Base-by-base conservation (phyloP, 2,797 vertebrate genomes). In the Melopsittacus undulatus region DNA sequence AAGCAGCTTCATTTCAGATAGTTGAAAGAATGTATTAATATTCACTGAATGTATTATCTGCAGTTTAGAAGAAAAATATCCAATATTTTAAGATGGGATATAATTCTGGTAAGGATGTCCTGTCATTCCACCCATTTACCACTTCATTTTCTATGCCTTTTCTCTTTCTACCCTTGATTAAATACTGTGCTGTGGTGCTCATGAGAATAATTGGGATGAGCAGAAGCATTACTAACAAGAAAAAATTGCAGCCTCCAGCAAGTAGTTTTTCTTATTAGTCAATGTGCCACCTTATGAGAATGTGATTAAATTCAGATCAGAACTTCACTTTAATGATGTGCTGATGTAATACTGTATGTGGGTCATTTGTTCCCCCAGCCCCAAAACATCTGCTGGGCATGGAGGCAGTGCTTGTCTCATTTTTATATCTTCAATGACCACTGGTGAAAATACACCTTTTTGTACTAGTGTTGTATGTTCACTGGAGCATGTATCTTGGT, bases 151-250 rank as follows among this genome's bases (percentile, higher is more conserved):
- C 75, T 94, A 64, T 97, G 97, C 89, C n/a, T 52, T 96, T 96
- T 96, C 80, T 87, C 91, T 96, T 96, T 96, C 87, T 96, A 13
- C 23, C 61, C 72, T 83, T 97, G 94, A 95, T 97, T 96, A 97
- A 97, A 95, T 96, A 96, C 77, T 85, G 56, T 94, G 76, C 80
- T 83, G 42, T 87, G 84, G 82, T 90, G 80, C 93, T 97, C 91
- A 88, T 92, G 90, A 97, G 92, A 87, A 89, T 97, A 97, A 97
- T 95, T 97, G 85, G 84, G 95, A 93, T 96, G 96, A 97, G 91
- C 59, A 96, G 96, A 95, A 95, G 87, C 91, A 96, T 96, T 97
- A 96, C 93, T 97, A 97, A 97, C 94, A 96, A 77, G 94, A 94
- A 95, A 96, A 89, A 95, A 95, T 88, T 97, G 88, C 95, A 96